phyloP scores from a whole-genome alignment of 2,797 vertebrate genomes.

The Garrulus glandarius region DNA sequence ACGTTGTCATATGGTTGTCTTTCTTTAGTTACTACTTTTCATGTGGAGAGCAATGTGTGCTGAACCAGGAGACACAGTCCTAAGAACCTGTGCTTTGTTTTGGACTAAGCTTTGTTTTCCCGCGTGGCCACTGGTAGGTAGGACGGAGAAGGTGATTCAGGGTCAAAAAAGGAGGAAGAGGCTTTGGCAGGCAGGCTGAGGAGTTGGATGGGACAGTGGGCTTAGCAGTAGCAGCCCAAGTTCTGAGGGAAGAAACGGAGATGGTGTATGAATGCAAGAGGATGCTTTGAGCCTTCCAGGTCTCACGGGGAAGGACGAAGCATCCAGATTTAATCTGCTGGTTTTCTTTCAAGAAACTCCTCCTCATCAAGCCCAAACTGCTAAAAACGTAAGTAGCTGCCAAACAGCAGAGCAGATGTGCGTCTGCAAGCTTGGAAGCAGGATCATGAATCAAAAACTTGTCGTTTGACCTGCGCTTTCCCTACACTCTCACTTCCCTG shows the following conservation, averaged over 20 bases:
- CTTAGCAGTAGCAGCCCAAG: background rate
- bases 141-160: background rate
- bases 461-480: background rate
- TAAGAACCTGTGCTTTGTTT: background rate
- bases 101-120: background rate
- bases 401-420: background rate
- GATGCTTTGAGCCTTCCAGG: background rate
- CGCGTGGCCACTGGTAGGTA: background rate
- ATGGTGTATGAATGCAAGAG: fast-evolving
- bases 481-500: background rate
- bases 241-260: background rate
- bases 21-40: background rate
- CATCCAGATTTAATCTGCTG: background rate
- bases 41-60: background rate
- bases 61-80: background rate
- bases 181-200: background rate
- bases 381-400: background rate
- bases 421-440: background rate
- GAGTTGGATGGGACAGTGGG: background rate
- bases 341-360: background rate
- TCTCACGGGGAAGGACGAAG: background rate
- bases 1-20: fast-evolving
- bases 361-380: background rate
- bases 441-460: background rate
- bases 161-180: background rate